These are phyloP conservation scores for Busseola fusca DNA, from an alignment of 2,888 invertebrate species.

Conservation along the genomic window DNA sequence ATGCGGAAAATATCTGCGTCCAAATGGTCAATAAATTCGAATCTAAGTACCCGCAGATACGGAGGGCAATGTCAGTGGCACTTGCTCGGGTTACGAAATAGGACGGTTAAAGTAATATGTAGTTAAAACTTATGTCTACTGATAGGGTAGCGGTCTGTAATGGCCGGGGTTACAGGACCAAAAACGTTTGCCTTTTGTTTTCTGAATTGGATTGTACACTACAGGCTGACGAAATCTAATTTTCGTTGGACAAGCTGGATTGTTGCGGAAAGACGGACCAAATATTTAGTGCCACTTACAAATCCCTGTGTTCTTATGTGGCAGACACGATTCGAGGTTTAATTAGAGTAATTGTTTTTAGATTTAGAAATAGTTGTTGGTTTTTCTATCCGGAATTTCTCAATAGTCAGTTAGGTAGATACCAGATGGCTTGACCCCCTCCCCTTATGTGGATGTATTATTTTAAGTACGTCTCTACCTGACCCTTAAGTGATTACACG, in stretches of 20 bases:
- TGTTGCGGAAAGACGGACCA: conserved; percentile 3
- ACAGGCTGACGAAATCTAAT: conserved; percentile 26
- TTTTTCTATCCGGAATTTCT: neutral
- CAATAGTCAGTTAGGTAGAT: too few species aligned
- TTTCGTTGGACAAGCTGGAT: conserved; percentile 14
- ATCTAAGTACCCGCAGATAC: conserved; percentile 38
- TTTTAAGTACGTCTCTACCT: too few species aligned
- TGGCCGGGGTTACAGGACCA: conserved; percentile 18
- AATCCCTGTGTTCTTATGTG: neutral
- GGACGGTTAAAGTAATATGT: conserved; percentile 51
- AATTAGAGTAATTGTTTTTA: neutral
- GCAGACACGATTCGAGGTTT: neutral
- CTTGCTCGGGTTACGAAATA: conserved; percentile 33
- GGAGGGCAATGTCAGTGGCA: conserved; percentile 6
- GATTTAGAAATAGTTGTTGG: neutral
- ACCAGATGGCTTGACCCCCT: too few species aligned
- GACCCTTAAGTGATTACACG: too few species aligned
- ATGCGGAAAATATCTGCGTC: conserved; percentile 48
- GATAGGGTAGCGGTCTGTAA: conserved; percentile 42
- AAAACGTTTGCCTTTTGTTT: conserved; percentile 35
- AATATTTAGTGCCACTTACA: neutral
- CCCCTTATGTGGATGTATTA: too few species aligned
- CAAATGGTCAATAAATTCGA: conserved; percentile 59
- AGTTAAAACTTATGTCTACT: conserved; percentile 51
- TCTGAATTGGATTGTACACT: conserved; percentile 9